A percentile compares a stretch with the other conserved stretches of the same genome.
phyloP scores from a whole-genome alignment of 2,113 vertebrate genomes.

The Cynoglossus semilaevis region DNA sequence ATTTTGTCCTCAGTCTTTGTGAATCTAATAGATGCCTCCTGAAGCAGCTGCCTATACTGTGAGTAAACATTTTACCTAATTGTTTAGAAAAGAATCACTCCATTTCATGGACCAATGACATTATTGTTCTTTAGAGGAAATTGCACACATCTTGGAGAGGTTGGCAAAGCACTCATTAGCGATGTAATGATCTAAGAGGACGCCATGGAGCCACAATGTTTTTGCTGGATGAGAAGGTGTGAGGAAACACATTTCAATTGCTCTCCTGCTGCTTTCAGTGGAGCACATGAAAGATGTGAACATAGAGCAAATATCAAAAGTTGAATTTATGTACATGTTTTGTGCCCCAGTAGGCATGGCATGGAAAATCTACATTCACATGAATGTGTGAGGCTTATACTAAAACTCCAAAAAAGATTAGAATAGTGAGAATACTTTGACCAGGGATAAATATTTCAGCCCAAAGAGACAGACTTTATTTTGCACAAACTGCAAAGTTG shows the following conservation, averaged over 20 bases:
- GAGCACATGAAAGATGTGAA: not conserved
- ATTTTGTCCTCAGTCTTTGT: not conserved
- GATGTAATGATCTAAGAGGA: constrained; percentile 23
- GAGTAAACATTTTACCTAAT: not conserved
- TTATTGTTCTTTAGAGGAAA: constrained; percentile 37
- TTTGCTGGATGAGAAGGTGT: not conserved
- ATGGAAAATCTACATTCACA: no score
- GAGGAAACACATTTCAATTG: no score
- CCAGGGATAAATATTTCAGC: no score
- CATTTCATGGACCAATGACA: constrained; percentile 41
- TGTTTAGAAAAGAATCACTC: constrained; percentile 19
- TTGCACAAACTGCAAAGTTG: no score
- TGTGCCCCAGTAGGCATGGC: no score
- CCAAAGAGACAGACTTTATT: no score
- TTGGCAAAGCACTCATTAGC: constrained; percentile 49
- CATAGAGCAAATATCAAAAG: not conserved
- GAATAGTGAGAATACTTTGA: no score
- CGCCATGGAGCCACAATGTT: not conserved
- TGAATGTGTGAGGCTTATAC: no score
- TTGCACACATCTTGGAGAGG: constrained; percentile 39
- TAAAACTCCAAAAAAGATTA: no score
- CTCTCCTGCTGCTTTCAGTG: not conserved
- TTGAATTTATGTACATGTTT: not conserved
- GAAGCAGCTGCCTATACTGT: constrained; percentile 1
- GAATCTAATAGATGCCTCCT: constrained; percentile 1